A percentile compares a stretch with the other conserved stretches of the same genome.
Evolutionary conservation across 2,113 vertebrate species (phyloP).

Genomic region (Rallus limicola): DNA sequence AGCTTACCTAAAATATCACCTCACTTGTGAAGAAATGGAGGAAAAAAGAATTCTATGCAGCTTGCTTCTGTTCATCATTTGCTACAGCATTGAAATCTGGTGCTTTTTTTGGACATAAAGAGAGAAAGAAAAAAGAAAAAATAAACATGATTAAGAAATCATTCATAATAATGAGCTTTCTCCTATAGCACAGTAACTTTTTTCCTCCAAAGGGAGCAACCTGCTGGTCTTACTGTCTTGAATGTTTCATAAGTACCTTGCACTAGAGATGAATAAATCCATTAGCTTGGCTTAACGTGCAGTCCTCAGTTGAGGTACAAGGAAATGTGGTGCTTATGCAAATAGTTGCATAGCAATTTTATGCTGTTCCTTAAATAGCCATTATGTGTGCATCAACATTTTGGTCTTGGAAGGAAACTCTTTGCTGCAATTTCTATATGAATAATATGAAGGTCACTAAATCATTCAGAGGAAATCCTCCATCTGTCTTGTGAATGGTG

Average conservation of each 20-base stretch:
- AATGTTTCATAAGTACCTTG: neutral
- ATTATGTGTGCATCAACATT: neutral
- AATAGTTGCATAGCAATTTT: neutral
- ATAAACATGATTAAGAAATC: neutral
- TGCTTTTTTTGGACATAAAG: neutral
- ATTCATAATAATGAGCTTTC: neutral
- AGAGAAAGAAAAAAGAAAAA: neutral
- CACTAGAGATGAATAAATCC: neutral
- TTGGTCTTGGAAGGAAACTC: neutral
- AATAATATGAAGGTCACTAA: neutral
- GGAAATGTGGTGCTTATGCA: neutral
- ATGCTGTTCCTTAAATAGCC: neutral
- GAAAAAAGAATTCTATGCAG: rapidly evolving
- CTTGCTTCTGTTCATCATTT: neutral
- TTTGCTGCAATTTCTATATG: neutral
- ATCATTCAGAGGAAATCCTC: neutral
- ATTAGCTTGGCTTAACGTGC: neutral
- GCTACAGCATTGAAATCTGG: neutral
- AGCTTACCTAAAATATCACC: neutral
- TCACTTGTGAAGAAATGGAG: neutral
- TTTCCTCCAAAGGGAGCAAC: neutral
- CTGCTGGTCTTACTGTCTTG: neutral
- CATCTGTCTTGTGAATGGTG: neutral
- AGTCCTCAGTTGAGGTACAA: neutral
- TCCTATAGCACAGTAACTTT: neutral